Evolutionary conservation across 2,888 invertebrate genomes (phyloP).

Genomic region (Palloptera scutellata): DNA sequence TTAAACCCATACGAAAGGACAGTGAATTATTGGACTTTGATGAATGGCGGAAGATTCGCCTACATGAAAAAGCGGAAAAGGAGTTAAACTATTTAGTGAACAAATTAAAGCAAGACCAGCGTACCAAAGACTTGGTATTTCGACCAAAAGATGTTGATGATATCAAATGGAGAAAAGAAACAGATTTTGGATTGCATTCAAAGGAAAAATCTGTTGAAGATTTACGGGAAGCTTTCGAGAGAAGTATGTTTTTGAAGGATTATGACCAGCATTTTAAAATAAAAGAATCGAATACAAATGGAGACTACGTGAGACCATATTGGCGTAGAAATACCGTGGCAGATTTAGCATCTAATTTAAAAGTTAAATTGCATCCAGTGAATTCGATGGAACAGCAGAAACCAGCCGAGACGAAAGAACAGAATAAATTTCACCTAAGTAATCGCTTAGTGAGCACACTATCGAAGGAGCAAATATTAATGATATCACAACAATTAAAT

Average conservation of each 20-base stretch:
- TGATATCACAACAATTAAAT: constrained; percentile 79
- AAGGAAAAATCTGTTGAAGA: constrained; percentile 91
- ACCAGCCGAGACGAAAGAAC: constrained; percentile 41
- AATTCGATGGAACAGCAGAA: constrained; percentile 45
- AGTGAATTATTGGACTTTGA: constrained; percentile 88
- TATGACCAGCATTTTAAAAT: constrained; percentile 58
- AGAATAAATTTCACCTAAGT: constrained; percentile 71
- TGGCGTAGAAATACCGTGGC: constrained; percentile 86
- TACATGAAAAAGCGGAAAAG: constrained; percentile 81
- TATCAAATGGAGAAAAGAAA: constrained; percentile 78
- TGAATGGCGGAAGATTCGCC: constrained; percentile 82
- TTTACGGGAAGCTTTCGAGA: constrained; percentile 79
- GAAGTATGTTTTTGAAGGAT: constrained; percentile 68
- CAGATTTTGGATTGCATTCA: constrained; percentile 78
- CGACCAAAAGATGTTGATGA: constrained; percentile 77
- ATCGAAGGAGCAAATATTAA: constrained; percentile 83
- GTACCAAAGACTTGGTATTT: constrained; percentile 84
- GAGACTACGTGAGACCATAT: constrained; percentile 80
- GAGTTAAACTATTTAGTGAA: constrained; percentile 80
- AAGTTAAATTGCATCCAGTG: constrained; percentile 68
- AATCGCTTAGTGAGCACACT: constrained; percentile 83
- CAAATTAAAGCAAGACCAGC: constrained; percentile 80
- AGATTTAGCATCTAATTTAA: constrained; percentile 78
- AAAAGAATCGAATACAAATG: constrained; percentile 45
- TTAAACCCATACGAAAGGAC: constrained; percentile 76